phyloP scores from a whole-genome alignment of 2,797 vertebrate species.

The Sciurus vulgaris region DNA sequence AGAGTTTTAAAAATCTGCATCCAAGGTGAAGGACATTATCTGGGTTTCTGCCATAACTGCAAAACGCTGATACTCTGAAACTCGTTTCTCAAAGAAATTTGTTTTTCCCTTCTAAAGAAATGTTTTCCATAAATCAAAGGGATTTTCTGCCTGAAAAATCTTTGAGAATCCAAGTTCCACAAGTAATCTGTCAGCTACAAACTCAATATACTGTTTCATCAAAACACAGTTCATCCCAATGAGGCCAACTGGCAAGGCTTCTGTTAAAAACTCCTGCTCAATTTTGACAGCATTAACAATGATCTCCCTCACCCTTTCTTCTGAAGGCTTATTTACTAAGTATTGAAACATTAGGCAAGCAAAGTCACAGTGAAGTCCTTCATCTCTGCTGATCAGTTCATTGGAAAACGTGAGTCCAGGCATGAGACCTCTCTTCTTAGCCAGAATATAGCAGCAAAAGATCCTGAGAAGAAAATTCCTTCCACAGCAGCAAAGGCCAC shows the following conservation, averaged over 20 bases:
- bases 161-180: constrained; percentile 93
- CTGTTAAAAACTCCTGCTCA: constrained; percentile 98
- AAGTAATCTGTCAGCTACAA: constrained; percentile 96
- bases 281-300: constrained; percentile 95
- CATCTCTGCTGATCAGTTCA: constrained; percentile 98
- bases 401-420: constrained; percentile 98
- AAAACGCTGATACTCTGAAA: too few relatives aligned
- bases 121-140: too few relatives aligned
- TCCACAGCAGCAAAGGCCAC: constrained; percentile 98
- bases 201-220: constrained; percentile 98
- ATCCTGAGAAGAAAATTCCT: constrained; percentile 98
- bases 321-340: constrained; percentile 94
- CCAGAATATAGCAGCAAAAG: constrained; percentile 99
- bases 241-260: constrained; percentile 95
- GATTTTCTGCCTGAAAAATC: too few relatives aligned
- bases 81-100: too few relatives aligned
- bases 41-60: too few relatives aligned
- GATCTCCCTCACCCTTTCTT: constrained; percentile 93
- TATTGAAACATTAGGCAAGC: constrained; percentile 96
- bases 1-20: too few relatives aligned
- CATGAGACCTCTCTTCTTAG: constrained; percentile 98
- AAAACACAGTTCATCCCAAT: constrained; percentile 96
- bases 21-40: too few relatives aligned
- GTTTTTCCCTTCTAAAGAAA: too few relatives aligned
- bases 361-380: constrained; percentile 98